These are phyloP conservation scores for Diadegma fenestrale DNA, from an alignment of 2,888 invertebrate genomes.

Conservation along the genomic window DNA sequence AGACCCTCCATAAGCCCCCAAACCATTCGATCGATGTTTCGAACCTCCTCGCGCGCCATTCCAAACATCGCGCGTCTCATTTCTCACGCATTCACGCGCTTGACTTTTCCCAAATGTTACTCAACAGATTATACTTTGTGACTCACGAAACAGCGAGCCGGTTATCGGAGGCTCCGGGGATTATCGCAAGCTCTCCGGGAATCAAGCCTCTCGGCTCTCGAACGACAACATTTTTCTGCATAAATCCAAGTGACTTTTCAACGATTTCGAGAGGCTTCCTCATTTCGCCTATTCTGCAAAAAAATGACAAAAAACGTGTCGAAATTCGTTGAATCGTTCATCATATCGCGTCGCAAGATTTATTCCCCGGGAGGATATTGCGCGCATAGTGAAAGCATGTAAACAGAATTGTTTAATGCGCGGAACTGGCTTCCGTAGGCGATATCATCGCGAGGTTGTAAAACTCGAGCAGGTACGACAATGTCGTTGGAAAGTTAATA, in stretches of 20 bases:
- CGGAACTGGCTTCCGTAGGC: neutral
- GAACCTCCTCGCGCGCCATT: neutral
- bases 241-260: neutral
- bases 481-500: constrained; percentile 80
- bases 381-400: neutral
- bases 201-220: neutral
- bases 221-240: neutral
- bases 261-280: neutral
- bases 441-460: constrained; percentile 1
- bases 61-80: neutral
- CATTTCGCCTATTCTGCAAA: too few relatives aligned
- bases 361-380: neutral
- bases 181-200: neutral
- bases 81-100: neutral
- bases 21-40: constrained; percentile 45
- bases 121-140: neutral
- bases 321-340: neutral
- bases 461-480: constrained; percentile 62
- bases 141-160: neutral
- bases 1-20: neutral
- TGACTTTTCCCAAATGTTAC: neutral
- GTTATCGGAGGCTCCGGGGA: neutral
- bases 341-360: neutral
- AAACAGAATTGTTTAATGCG: neutral
- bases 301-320: too few relatives aligned